Evolutionary conservation across 2,797 vertebrate species (phyloP), one percentile per base, ranked within the genome.

Genomic region (Chrosomus eos): DNA sequence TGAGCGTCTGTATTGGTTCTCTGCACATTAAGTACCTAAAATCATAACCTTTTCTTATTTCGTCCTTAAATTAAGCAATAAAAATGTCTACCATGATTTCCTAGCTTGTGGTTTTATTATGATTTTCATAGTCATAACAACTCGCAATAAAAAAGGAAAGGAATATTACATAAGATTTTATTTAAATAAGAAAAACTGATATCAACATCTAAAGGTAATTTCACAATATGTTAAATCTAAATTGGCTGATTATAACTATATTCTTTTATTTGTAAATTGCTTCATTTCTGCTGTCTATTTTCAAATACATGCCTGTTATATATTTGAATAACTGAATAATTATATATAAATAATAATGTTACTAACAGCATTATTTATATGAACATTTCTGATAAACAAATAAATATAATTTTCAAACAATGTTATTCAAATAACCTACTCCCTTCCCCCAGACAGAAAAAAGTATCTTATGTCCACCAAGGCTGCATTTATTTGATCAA

Each of bases 1-100:
- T 88, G 85, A 88, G 83, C 8, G n/a, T 51, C 85, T 87, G 75
- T 82, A 75, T 66, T 81, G 74, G 51, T 28, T 48, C 23, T 85
- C 73, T 81, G 64, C 82, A 85, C 68, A 86, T 81, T 81, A 84
- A 85, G 66, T 48, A 73, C 23, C 66, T 82, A 58, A 68, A 87
- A 68, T 84, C 23, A 33, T 31, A 76, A 81, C 26, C 19, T 71
- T 82, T 80, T 70, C 40, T 66, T 58, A 74, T 85, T 58, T 84
- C 48, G 66, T 71, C 16, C 21, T 62, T 14, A 58, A 77, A 82
- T 62, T 60, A 82, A 72, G 55, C 77, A 55, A 75, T 76, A 83
- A 78, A 51, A 23, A 36, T 13, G 13, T 38, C 43, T 38, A 11
- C 18, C 10, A n/a, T 71, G 21, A 31, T 55, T 60, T 40, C 76